Evolutionary conservation across 2,113 vertebrate genomes (phyloP).

Genomic region (Anarrhichthys ocellatus): DNA sequence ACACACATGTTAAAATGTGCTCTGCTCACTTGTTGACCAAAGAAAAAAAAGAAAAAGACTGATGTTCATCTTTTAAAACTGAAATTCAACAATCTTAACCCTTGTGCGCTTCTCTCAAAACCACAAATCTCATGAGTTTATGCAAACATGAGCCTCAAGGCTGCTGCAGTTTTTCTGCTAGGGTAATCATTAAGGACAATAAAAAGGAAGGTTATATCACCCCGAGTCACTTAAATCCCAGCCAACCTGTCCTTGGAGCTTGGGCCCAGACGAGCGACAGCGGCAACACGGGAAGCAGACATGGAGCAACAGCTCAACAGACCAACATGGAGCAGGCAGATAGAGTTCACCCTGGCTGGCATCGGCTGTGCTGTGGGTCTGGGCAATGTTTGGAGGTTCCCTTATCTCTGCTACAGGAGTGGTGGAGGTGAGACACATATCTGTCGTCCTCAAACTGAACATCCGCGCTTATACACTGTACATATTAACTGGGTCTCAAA

Average conservation of each 20-base stretch:
- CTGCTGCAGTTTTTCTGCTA: constrained; percentile 30
- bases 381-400: constrained; percentile 86
- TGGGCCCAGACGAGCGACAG: constrained; percentile 15
- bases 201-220: constrained; percentile 71
- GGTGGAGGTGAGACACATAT: constrained; percentile 81
- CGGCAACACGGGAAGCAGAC: constrained; percentile 12
- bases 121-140: not conserved
- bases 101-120: not conserved
- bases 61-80: not conserved
- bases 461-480: not conserved
- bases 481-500: not conserved
- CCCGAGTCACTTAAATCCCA: constrained; percentile 35
- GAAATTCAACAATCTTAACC: not conserved
- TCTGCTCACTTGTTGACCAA: not conserved
- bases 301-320: constrained; percentile 68
- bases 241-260: constrained; percentile 30
- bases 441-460: not conserved
- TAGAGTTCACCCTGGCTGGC: constrained; percentile 85
- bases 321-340: constrained; percentile 83
- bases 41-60: not conserved
- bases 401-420: constrained; percentile 85
- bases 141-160: not conserved
- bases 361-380: constrained; percentile 83
- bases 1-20: not conserved
- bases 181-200: constrained; percentile 83